Evolutionary conservation across 1,140 invertebrate species (phyloP).

Genomic region (Palaemon carinicauda): DNA sequence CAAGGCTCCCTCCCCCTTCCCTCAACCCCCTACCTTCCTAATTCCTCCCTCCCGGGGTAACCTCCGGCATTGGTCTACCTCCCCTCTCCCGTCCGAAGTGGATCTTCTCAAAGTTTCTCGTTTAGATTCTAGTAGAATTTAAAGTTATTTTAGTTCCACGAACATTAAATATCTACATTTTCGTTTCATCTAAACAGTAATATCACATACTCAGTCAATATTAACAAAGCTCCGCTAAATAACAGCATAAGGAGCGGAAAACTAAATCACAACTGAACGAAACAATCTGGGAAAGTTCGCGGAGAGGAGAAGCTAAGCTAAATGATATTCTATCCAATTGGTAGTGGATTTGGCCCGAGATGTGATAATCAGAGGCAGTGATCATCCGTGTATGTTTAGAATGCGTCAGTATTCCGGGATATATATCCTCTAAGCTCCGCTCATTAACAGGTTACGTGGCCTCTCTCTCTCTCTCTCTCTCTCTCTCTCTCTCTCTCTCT

Average conservation of each 20-base stretch:
- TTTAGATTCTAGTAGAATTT: no score
- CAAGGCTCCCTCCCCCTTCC: background rate
- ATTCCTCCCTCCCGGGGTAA: background rate
- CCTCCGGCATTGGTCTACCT: background rate
- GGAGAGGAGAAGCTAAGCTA: background rate
- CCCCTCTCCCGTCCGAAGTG: background rate
- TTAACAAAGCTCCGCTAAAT: no score
- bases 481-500: constrained; percentile 32
- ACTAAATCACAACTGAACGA: background rate
- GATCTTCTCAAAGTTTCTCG: background rate
- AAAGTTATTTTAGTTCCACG: no score
- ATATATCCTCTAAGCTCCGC: constrained; percentile 15
- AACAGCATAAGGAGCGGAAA: background rate
- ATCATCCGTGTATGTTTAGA: constrained; percentile 32
- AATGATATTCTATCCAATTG: constrained; percentile 40
- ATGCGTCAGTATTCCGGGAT: background rate
- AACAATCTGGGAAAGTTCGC: constrained; percentile 16
- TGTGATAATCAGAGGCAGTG: constrained; percentile 22
- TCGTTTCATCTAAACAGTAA: no score
- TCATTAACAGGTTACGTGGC: constrained; percentile 3
- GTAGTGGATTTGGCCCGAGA: constrained; percentile 32
- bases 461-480: background rate
- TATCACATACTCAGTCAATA: no score
- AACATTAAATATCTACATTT: no score
- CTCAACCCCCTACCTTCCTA: background rate